Base-by-base conservation (phyloP, 1,140 invertebrate species). In the Thereuonema tuberculata region DNA sequence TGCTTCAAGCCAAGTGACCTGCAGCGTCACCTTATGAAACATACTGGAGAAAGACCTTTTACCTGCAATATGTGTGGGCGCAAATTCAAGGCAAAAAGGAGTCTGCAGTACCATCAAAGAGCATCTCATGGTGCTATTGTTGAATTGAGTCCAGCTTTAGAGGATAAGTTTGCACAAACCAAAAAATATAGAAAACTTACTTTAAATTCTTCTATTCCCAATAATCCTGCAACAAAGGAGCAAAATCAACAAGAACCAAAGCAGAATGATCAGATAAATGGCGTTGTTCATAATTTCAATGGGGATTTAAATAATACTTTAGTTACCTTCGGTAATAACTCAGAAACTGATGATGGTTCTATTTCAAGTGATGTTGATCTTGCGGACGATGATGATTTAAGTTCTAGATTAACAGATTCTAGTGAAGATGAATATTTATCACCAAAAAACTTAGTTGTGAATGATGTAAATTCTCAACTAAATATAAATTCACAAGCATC, bases 11-110 rank as follows among this genome's bases (percentile, higher is more conserved):
- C 65, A 25, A 63, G 63, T 43, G 61, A 66, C 31, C 56, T 67
- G 21, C 58, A 63, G 37, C 50, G 63, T 12, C 65, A 68, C 56
- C 24, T 66, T 43, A 58, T 61, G 15, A 58, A 63, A n/a, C 66
- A 68, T 58, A 67, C 66, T 9, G 73, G 73, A 15, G 73, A 75
- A 48, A 71, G 73, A 50, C 64, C 64, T 17, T 74, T 72, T 62
- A 50, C 65, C 26, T 75, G 73, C 59, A 56, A 64, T 0, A 63
- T 61, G 26, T 66, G 64, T 59, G 52, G 27, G 26, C 61, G 61
- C 21, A 59, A 59, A 14, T 66, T 64, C 57, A 66, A 59, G 2
- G 61, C 58, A 14, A 58, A 64, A 27, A 48, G 52, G 27, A 62
- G 62, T 56, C 58, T 66, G 23, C 59, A 54, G 58, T 61, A 62